Evolutionary conservation across 2,113 vertebrate genomes (phyloP), one percentile per base, ranked within the genome.

Genomic region (Cynoglossus semilaevis): DNA sequence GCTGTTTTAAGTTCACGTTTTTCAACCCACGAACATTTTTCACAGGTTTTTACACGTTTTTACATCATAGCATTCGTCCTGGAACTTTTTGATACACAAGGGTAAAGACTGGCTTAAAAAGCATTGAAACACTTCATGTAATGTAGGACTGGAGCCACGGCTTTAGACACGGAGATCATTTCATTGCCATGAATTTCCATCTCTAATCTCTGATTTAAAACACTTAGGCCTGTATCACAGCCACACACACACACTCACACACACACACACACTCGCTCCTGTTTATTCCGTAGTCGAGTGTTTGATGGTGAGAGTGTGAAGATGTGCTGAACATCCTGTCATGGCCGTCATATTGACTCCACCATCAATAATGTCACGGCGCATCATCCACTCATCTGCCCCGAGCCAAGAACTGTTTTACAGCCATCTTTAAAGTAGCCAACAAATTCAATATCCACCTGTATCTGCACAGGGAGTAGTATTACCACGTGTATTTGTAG

Each of bases 291-390:
- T 44, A 34, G 50, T 13, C 44, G 10, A 61, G 63, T 63, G 51
- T 63, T 63, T 77, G 61, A 63, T 83, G 47, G 41, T 51, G 11
- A 29, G 14, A 67, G 58, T 70, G 64, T 51, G 51, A 51, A 62
- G 53, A 66, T 10, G 58, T 48, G 47, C 63, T 12, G 19, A 72
- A 49, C 53, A 59, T 53, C 34, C 36, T 48, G 63, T 34, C 73
- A 75, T 63, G 80, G 63, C 50, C 79, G 72, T 82, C 76, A 66
- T 65, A 51, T 66, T 67, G 41, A 18, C 52, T 74, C 50, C 59
- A 77, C 66, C 68, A 51, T 70, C 61, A 67, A 81, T 71, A 74
- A 74, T 82, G 79, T 84, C 80, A 73, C 74, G 77, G 65, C 61
- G 51, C 59, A 79, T 77, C 71, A 68, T 79, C 47, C 51, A 42